These are phyloP conservation scores for Sebastes hubbsi DNA, from an alignment of 2,797 vertebrate species.

Conservation along the genomic window DNA sequence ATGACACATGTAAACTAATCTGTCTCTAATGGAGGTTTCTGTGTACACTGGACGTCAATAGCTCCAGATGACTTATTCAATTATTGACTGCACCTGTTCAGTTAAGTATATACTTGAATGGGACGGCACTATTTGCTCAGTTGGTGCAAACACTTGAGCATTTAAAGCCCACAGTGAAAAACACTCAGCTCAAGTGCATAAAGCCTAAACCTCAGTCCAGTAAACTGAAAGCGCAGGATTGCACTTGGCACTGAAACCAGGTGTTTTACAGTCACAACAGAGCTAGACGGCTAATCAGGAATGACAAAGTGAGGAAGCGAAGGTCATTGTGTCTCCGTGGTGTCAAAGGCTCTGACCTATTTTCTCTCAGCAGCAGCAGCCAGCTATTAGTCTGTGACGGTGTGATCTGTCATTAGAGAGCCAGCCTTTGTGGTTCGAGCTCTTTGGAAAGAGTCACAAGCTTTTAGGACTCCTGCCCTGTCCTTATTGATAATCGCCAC, in stretches of 20 bases:
- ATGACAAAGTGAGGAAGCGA: conserved; percentile 46
- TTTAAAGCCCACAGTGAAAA: background rate
- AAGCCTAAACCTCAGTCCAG: background rate
- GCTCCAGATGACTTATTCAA: conserved; percentile 20
- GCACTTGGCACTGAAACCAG: conserved; percentile 62
- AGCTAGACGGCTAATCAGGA: conserved; percentile 54
- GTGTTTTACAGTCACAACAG: conserved; percentile 73
- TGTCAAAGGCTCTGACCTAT: conserved; percentile 52
- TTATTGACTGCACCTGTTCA: conserved; percentile 44
- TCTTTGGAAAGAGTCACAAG: conserved; percentile 43
- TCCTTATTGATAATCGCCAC: conserved; percentile 53
- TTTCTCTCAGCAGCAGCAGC: conserved; percentile 54
- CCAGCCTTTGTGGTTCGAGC: conserved; percentile 28
- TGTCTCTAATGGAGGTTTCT: conserved; percentile 40
- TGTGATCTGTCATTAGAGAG: conserved; percentile 67
- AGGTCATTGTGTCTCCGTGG: conserved; percentile 48
- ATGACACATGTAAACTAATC: conserved; percentile 21
- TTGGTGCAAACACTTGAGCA: background rate
- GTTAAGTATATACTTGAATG: conserved; percentile 12
- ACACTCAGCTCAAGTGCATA: background rate
- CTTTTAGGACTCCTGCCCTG: conserved; percentile 52
- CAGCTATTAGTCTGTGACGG: conserved; percentile 48
- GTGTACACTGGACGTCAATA: conserved; percentile 34
- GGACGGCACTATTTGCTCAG: conserved; percentile 24
- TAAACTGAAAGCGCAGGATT: background rate